These are phyloP conservation scores for Drosophila formosana DNA, from an alignment of 2,888 invertebrate genomes.

Conservation along the genomic window DNA sequence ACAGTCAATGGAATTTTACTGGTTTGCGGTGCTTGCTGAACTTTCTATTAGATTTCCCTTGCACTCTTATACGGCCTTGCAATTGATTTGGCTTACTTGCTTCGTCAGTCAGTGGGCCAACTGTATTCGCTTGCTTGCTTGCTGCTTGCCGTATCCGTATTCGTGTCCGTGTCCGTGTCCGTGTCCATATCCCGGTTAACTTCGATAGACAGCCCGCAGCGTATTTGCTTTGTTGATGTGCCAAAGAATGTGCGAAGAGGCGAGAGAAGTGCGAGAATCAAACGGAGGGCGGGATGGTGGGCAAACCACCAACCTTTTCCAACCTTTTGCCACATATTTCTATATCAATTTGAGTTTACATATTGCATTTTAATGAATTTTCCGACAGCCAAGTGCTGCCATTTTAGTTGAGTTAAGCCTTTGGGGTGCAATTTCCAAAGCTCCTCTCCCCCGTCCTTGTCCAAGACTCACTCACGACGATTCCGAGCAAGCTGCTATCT, in stretches of 20 bases:
- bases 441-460: slow-evolving; percentile 1
- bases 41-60: slow-evolving; percentile 54
- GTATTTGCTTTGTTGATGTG: slow-evolving; percentile 29
- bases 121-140: background rate
- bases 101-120: slow-evolving; percentile 5
- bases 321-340: slow-evolving; percentile 47
- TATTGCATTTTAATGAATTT: slow-evolving; percentile 72
- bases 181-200: slow-evolving; percentile 57
- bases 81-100: slow-evolving; percentile 43
- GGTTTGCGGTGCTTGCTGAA: slow-evolving; percentile 50
- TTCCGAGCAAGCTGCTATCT: slow-evolving; percentile 3
- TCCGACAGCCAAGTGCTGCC: slow-evolving; percentile 39
- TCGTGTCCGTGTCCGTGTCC: slow-evolving; percentile 19
- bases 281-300: background rate
- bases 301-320: background rate
- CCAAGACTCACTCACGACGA: background rate
- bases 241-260: background rate
- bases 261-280: background rate
- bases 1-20: slow-evolving; percentile 68
- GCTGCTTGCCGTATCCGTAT: slow-evolving; percentile 1
- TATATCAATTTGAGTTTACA: slow-evolving; percentile 60
- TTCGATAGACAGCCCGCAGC: slow-evolving; percentile 64
- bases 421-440: slow-evolving; percentile 41
- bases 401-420: slow-evolving; percentile 39
- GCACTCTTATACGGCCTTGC: slow-evolving; percentile 45